These are phyloP conservation scores for Sebastes hubbsi DNA, from an alignment of 2,797 vertebrate species.

Conservation along the genomic window DNA sequence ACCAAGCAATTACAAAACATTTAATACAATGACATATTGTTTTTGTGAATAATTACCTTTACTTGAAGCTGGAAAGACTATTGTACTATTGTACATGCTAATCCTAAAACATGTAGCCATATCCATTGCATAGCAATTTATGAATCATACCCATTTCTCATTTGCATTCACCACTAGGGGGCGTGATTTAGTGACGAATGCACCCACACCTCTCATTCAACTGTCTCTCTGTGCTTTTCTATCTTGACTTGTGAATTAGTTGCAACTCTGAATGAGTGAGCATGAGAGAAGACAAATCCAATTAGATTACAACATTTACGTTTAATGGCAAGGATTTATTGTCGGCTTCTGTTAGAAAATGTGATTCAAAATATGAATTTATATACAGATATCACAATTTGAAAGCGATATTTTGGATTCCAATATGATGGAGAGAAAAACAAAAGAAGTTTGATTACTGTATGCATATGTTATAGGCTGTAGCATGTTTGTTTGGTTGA, in stretches of 20 bases:
- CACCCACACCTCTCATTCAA: background rate
- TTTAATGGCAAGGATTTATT: background rate
- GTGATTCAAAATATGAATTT: background rate
- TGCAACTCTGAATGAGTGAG: background rate
- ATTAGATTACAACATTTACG: background rate
- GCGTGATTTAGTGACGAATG: constrained; percentile 42
- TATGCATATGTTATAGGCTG: background rate
- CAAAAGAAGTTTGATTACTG: background rate
- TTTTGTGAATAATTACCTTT: background rate
- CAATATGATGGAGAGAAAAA: background rate
- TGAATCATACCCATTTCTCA: background rate
- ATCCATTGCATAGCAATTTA: background rate
- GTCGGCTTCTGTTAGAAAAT: background rate
- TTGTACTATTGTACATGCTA: background rate
- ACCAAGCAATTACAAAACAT: background rate
- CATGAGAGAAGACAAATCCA: background rate
- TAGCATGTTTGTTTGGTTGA: background rate
- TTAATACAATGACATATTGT: rapidly evolving
- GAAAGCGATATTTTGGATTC: background rate
- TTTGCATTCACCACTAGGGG: constrained; percentile 52
- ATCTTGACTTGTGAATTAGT: background rate
- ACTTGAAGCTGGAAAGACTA: background rate
- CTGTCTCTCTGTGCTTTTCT: background rate
- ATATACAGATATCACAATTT: background rate
- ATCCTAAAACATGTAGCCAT: background rate